Evolutionary conservation across 2,888 invertebrate genomes (phyloP).

Genomic region (Diadromus collaris): DNA sequence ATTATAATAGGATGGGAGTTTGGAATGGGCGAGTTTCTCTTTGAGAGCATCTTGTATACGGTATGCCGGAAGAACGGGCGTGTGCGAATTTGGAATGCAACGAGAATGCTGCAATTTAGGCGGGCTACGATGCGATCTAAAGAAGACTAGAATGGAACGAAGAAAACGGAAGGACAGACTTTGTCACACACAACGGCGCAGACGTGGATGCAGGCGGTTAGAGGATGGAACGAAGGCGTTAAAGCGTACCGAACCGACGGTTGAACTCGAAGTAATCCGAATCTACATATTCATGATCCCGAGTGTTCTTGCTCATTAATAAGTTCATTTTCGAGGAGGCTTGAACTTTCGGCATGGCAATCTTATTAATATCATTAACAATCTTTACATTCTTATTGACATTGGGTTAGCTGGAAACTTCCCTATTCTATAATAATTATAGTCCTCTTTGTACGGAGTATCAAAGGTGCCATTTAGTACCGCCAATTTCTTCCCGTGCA

Average conservation of each 20-base stretch:
- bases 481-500: too few species aligned
- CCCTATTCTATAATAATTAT: background rate
- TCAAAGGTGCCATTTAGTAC: too few species aligned
- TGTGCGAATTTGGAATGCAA: conserved; percentile 40
- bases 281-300: conserved; percentile 46
- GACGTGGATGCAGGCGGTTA: background rate
- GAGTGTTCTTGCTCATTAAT: conserved; percentile 17
- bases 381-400: background rate
- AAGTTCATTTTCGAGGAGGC: conserved; percentile 23
- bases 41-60: conserved; percentile 32
- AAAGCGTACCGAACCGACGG: conserved; percentile 24
- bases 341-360: background rate
- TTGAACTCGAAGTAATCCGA: conserved; percentile 30
- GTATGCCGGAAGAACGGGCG: background rate
- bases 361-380: conserved; percentile 19
- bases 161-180: conserved; percentile 28
- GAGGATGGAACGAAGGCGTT: conserved; percentile 12
- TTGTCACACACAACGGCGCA: conserved; percentile 3
- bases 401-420: too few species aligned
- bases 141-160: conserved; percentile 22
- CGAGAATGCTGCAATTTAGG: conserved; percentile 34
- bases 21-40: conserved; percentile 16
- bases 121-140: conserved; percentile 8
- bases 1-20: conserved; percentile 44
- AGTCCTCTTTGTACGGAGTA: too few species aligned